A percentile compares a stretch with the other conserved stretches of the same genome.
Evolutionary conservation across 2,888 invertebrate species (phyloP).

Genomic region (Hedya salicella): DNA sequence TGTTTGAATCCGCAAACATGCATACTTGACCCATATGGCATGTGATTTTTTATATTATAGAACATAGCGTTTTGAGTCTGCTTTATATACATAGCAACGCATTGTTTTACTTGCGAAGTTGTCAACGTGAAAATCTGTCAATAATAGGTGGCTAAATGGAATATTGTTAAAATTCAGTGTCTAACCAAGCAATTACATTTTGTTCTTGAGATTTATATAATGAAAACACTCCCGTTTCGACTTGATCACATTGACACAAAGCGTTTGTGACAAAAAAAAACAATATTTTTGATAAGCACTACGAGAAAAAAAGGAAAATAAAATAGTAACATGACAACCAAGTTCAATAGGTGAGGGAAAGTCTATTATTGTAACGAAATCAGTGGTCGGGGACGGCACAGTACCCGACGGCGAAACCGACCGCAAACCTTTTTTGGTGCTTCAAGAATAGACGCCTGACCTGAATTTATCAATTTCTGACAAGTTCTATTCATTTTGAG

Average conservation of each 20-base stretch:
- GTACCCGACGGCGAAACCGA: slow-evolving; percentile 30
- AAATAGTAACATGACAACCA: slow-evolving; percentile 14
- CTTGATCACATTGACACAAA: not conserved
- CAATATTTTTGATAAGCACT: slow-evolving; percentile 6
- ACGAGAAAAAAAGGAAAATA: slow-evolving; percentile 16
- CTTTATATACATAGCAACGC: no score
- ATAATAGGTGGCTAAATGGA: no score
- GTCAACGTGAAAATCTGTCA: no score
- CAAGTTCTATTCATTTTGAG: slow-evolving; percentile 35
- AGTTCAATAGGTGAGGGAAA: slow-evolving; percentile 33
- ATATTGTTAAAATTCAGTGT: no score
- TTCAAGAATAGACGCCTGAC: slow-evolving; percentile 41
- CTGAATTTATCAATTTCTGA: slow-evolving; percentile 38
- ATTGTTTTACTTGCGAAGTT: no score
- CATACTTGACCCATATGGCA: no score
- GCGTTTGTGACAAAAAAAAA: not conserved
- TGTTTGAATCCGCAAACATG: no score
- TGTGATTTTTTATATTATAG: no score
- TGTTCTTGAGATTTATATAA: not conserved
- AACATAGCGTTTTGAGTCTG: no score
- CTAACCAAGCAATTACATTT: not conserved
- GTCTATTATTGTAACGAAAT: slow-evolving; percentile 40
- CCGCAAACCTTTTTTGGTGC: slow-evolving; percentile 35
- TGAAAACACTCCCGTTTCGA: not conserved
- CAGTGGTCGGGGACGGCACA: slow-evolving; percentile 20